Evolutionary conservation across 2,797 vertebrate genomes (phyloP).

Genomic region (Darevskia mixta): DNA sequence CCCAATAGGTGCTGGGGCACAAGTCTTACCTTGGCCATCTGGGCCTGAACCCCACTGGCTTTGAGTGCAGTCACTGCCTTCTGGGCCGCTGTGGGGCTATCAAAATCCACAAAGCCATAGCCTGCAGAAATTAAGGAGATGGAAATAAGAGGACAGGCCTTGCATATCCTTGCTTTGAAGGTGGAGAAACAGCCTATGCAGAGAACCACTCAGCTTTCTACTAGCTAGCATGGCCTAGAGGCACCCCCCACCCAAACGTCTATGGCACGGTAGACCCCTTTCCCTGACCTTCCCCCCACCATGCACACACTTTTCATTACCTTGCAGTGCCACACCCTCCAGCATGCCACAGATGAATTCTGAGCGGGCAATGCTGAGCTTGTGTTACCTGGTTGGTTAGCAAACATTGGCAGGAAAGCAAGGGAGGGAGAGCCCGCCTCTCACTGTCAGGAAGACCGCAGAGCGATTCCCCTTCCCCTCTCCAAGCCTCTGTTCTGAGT

Average conservation of each 20-base stretch:
- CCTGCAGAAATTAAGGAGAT: slow-evolving; percentile 73
- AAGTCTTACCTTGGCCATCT: slow-evolving; percentile 92
- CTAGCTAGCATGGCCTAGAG: neutral
- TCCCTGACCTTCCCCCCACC: neutral
- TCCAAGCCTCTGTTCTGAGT: neutral
- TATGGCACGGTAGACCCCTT: neutral
- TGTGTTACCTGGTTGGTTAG: neutral
- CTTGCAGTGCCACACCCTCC: neutral
- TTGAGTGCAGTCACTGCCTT: slow-evolving; percentile 93
- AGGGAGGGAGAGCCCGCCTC: neutral
- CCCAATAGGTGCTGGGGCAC: fast-evolving
- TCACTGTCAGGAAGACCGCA: neutral
- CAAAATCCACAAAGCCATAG: slow-evolving; percentile 94
- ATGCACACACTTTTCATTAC: neutral
- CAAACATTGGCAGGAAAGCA: neutral
- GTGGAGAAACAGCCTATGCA: neutral
- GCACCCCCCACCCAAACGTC: no score
- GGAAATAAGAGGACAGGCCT: neutral
- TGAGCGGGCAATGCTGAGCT: neutral
- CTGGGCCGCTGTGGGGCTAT: slow-evolving; percentile 93
- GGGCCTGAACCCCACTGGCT: slow-evolving; percentile 93
- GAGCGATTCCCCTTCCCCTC: neutral
- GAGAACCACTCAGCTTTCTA: neutral
- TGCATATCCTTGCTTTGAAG: neutral
- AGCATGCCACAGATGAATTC: neutral